Percentiles rank a stretch among this genome's conserved stretches.
Conservation (phyloP, 2,113 vertebrate species). For the Perca flavescens region DNA sequence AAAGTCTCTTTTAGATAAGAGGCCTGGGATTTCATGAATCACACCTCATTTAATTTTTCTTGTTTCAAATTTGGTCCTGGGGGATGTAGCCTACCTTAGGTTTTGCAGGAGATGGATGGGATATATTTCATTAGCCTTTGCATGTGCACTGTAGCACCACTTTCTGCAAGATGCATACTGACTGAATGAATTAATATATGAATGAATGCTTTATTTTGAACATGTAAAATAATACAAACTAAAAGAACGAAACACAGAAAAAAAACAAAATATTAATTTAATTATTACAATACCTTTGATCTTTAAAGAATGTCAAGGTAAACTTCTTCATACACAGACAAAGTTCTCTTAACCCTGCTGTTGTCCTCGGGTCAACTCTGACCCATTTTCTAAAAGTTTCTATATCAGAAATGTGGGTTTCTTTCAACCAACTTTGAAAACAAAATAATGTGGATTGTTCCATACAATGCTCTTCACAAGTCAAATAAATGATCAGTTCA, state of each 20-base stretch:
- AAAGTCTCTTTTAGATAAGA: conserved; percentile 44
- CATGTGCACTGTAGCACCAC: not conserved
- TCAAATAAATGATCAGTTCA: too few species aligned
- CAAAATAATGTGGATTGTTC: too few species aligned
- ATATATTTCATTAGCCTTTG: conserved; percentile 46
- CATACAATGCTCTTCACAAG: too few species aligned
- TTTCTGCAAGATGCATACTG: not conserved
- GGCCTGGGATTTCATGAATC: conserved; percentile 60
- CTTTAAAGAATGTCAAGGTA: not conserved
- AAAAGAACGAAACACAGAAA: too few species aligned
- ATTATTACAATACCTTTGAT: not conserved
- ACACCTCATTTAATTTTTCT: conserved; percentile 34
- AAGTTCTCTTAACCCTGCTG: not conserved
- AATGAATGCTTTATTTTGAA: too few species aligned
- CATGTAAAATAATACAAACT: too few species aligned
- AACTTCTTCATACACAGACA: not conserved
- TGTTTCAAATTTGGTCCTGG: conserved; percentile 37
- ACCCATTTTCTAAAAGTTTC: too few species aligned
- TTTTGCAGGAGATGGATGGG: conserved; percentile 18
- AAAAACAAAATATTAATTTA: too few species aligned
- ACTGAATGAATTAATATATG: too few species aligned
- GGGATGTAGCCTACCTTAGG: not conserved
- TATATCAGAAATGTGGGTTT: too few species aligned
- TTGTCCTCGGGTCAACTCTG: too few species aligned
- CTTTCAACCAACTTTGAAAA: too few species aligned